Evolutionary conservation across 2,888 invertebrate genomes (phyloP).

Genomic region (Hybos culiciformis): DNA sequence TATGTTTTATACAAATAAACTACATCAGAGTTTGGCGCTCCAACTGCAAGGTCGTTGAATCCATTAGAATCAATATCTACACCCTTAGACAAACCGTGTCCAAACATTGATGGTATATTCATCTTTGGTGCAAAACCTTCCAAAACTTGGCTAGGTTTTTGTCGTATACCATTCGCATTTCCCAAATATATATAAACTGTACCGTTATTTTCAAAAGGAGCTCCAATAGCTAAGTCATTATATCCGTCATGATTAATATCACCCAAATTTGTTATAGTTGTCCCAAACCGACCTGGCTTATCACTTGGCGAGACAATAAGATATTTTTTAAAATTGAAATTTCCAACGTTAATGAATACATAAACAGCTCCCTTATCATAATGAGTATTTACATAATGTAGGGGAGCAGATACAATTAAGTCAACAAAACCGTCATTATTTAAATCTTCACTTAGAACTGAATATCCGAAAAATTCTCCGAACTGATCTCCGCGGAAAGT

Average conservation of each 20-base stretch:
- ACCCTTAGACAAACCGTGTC: slow-evolving; percentile 23
- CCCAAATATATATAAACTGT: slow-evolving; percentile 43
- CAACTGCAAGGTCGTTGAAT: slow-evolving; percentile 22
- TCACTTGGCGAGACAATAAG: slow-evolving; percentile 10
- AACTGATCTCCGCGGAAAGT: slow-evolving; percentile 30
- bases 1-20: slow-evolving; percentile 25
- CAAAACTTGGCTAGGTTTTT: slow-evolving; percentile 25
- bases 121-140: slow-evolving; percentile 14
- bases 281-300: slow-evolving; percentile 17
- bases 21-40: slow-evolving; percentile 25
- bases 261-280: slow-evolving; percentile 22
- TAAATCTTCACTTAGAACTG: slow-evolving; percentile 42
- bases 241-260: slow-evolving; percentile 50
- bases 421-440: slow-evolving; percentile 44
- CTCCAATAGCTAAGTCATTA: slow-evolving; percentile 46
- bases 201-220: slow-evolving; percentile 43
- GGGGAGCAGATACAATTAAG: slow-evolving; percentile 46
- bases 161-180: slow-evolving; percentile 19
- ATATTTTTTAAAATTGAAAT: slow-evolving; percentile 13
- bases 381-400: slow-evolving; percentile 14
- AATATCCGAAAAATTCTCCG: slow-evolving; percentile 47
- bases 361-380: slow-evolving; percentile 23
- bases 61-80: slow-evolving; percentile 26
- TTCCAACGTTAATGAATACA: slow-evolving; percentile 17
- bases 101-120: slow-evolving; percentile 15